Percentiles rank a stretch among this genome's conserved stretches.
phyloP scores from a whole-genome alignment of 2,797 vertebrate species.

The Sebastolobus altivelis region DNA sequence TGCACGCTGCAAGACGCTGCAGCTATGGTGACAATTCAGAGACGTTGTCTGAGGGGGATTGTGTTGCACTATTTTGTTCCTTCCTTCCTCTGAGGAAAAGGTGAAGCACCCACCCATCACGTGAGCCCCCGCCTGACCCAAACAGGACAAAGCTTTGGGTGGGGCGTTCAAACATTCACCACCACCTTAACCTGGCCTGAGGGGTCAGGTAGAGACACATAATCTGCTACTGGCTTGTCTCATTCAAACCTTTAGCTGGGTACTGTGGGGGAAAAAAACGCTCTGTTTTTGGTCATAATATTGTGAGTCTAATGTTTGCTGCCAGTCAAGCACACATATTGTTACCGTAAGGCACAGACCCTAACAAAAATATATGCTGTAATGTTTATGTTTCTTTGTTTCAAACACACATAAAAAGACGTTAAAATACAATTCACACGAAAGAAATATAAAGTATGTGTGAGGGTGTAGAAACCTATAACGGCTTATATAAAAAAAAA shows the following conservation, averaged over 20 bases:
- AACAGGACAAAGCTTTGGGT: conserved; percentile 57
- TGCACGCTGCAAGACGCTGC: neutral
- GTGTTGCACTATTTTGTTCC: neutral
- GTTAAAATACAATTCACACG: too few species aligned
- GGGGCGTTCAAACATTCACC: conserved; percentile 48
- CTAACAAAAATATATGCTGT: neutral
- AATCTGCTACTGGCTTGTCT: neutral
- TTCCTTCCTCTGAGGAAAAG: neutral
- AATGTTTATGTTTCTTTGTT: too few species aligned
- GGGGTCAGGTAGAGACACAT: conserved; percentile 24
- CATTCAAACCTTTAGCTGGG: neutral
- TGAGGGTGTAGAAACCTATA: too few species aligned
- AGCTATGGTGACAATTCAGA: conserved; percentile 7
- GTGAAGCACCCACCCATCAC: neutral
- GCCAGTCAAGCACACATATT: neutral
- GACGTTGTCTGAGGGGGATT: neutral
- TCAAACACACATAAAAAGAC: too few species aligned
- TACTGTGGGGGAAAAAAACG: conserved; percentile 6
- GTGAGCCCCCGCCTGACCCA: conserved; percentile 2
- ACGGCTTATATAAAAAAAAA: too few species aligned
- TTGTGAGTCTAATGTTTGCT: conserved; percentile 4
- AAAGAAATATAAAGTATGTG: too few species aligned
- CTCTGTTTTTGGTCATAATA: conserved; percentile 52
- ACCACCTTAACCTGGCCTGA: conserved; percentile 18
- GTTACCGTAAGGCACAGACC: neutral